Conservation (phyloP, 2,797 vertebrate species). For the Gadopsis bispinosus region DNA sequence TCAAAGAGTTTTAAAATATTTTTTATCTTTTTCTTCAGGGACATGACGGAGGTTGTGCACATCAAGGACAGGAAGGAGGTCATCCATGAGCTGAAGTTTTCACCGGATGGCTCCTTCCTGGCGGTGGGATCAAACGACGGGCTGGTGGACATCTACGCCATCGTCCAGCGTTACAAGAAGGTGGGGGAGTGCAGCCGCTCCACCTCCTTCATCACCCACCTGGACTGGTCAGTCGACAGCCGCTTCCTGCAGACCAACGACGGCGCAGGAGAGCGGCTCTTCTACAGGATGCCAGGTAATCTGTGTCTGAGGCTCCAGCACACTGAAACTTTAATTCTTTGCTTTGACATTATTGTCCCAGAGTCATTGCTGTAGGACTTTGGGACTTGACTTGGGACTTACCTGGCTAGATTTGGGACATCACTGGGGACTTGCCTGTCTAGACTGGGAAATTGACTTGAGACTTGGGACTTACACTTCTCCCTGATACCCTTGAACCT, state of each 20-base stretch:
- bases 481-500: not conserved
- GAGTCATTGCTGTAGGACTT: too few relatives aligned
- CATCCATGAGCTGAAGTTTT: slow-evolving; percentile 97
- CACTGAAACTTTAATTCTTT: not conserved
- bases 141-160: slow-evolving; percentile 92
- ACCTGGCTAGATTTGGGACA: not conserved
- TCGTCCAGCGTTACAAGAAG: slow-evolving; percentile 95
- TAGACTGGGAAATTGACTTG: not conserved
- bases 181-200: slow-evolving; percentile 94
- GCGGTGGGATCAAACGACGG: slow-evolving; percentile 96
- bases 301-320: not conserved
- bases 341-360: not conserved
- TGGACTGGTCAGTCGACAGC: slow-evolving; percentile 97
- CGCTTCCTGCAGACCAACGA: slow-evolving; percentile 96
- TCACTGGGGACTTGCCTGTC: too few relatives aligned
- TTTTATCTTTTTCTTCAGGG: slow-evolving; percentile 79
- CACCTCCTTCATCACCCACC: slow-evolving; percentile 93
- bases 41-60: slow-evolving; percentile 99
- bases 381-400: not conserved
- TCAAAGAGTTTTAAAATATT: too few relatives aligned
- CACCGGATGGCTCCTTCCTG: slow-evolving; percentile 92
- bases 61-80: slow-evolving; percentile 98
- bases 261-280: slow-evolving; percentile 90
- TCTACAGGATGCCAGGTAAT: slow-evolving; percentile 92
- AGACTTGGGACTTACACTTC: not conserved